Base-by-base conservation (phyloP, 2,888 invertebrate genomes). In the Drosophila bunnanda region DNA sequence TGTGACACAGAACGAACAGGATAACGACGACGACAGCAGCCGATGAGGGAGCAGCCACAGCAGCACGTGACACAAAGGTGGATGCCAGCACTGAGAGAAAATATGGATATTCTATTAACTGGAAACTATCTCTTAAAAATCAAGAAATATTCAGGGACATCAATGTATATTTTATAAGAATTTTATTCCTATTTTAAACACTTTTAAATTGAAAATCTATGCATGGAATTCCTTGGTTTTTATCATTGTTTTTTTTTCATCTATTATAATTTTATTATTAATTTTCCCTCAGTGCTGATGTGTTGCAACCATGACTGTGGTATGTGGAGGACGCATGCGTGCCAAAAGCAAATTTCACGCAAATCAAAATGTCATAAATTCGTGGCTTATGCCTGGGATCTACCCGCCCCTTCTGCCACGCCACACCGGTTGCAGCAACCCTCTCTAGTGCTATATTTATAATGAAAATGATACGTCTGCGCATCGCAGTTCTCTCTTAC, bases 281-380 rank as follows among this genome's bases (percentile, higher is more conserved):
- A 17, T n/a, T 50, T 58, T 46, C 10, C 52, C 5, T 25, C 65
- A 65, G 34, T 67, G 65, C 15, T 13, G 25, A 15, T 41, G 55
- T 34, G 64, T 38, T 52, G 50, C n/a, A 38, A 38, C 69, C 69
- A 58, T 64, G 74, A 57, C 50, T 36, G 46, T 48, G 65, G 55
- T 34, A 39, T 74, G 62, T 70, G 77, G 78, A 73, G 82, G 81
- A 89, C 85, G 90, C 89, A 88, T 89, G 89, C 87, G 87, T 88
- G 89, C 87, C 88, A 89, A 86, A 89, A 82, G 85, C 89, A 88
- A 91, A 91, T 91, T 91, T 91, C 86, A 91, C 91, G 90, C 90
- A 90, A 91, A 90, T 90, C 90, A 90, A 89, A 91, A 90, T 84
- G 90, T 90, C 90, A 90, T 90, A 90, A 88, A 90, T 90, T 88